Evolutionary conservation across 2,797 vertebrate species (phyloP), one percentile per base, ranked within the genome.

Genomic region (Lepus oiostolus): DNA sequence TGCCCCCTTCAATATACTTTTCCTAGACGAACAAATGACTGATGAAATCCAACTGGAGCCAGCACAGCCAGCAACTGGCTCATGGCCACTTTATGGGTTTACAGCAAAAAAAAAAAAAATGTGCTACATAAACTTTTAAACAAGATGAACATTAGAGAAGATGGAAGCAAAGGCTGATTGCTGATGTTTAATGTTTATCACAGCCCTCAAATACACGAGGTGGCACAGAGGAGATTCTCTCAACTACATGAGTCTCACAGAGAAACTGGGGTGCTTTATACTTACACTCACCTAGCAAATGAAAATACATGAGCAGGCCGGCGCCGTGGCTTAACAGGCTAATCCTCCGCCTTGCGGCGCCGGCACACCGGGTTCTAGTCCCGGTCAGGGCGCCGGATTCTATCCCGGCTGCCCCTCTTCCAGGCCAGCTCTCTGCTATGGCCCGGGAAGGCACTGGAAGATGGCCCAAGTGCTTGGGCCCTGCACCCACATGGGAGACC

Each of bases 81-180:
- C 68, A 75, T 1, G 7, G 68, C 2, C 22, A 71, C 72, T 77
- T 90, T 70, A 67, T n/a, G 32, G 72, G 38, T 71, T 71, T 83
- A 83, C 17, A 60, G 16, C 54, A 58, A 58, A 58, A 75, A 52
- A 52, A 52, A 81, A 75, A 86, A 71, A 79, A 54, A 67, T 84
- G 70, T 86, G 88, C 85, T 70, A 74, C 4, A 30, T 4, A 54
- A 68, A 70, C 65, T 93, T 90, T 92, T 80, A 89, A 84, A 95
- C 50, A 67, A 91, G 93, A 84, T 50, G 35, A 91, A 85, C n/a
- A 92, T 68, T 50, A 52, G 52, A 52, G 87, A 76, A 95, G 82
- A 71, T 0, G 6, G 14, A 83, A 42, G 22, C 77, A 68, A 65
- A 84, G 72, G 32, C 24, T 77, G 77, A 81, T 9, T 42, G 42